Conservation (phyloP, 2,888 invertebrate genomes). For the Pseudococcus longispinus region DNA sequence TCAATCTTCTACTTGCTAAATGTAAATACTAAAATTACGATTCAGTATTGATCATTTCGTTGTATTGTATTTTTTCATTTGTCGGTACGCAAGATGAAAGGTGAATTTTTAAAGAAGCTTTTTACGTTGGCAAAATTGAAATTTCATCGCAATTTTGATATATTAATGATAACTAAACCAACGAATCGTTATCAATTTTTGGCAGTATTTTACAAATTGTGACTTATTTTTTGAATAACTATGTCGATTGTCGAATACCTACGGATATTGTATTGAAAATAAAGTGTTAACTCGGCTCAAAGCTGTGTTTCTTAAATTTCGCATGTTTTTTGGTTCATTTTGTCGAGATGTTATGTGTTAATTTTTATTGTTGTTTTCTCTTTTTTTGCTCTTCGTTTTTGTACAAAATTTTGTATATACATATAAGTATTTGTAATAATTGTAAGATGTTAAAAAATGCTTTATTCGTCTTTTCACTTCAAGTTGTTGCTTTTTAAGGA, state of each 20-base stretch:
- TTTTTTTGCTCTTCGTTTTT: constrained; percentile 12
- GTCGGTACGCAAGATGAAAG: not conserved
- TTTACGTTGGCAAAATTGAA: not conserved
- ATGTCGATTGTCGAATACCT: too few species aligned
- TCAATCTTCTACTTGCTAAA: not conserved
- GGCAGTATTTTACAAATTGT: not conserved
- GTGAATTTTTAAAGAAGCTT: not conserved
- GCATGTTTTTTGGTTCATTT: not conserved
- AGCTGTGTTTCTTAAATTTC: not conserved
- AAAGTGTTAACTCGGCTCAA: not conserved
- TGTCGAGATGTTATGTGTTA: not conserved
- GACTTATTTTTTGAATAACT: not conserved
- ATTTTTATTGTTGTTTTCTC: not conserved
- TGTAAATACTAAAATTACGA: not conserved
- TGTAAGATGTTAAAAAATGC: constrained; percentile 7
- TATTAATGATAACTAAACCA: too few species aligned
- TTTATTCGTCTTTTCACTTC: constrained; percentile 27
- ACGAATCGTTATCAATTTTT: too few species aligned
- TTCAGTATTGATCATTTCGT: not conserved
- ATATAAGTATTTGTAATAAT: constrained; percentile 29
- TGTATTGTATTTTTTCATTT: not conserved
- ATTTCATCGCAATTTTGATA: too few species aligned
- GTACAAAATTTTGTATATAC: constrained; percentile 44
- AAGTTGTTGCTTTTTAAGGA: constrained; percentile 45
- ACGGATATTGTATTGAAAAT: not conserved